phyloP scores from a whole-genome alignment of 2,113 vertebrate genomes.

The Urocolius indicus region DNA sequence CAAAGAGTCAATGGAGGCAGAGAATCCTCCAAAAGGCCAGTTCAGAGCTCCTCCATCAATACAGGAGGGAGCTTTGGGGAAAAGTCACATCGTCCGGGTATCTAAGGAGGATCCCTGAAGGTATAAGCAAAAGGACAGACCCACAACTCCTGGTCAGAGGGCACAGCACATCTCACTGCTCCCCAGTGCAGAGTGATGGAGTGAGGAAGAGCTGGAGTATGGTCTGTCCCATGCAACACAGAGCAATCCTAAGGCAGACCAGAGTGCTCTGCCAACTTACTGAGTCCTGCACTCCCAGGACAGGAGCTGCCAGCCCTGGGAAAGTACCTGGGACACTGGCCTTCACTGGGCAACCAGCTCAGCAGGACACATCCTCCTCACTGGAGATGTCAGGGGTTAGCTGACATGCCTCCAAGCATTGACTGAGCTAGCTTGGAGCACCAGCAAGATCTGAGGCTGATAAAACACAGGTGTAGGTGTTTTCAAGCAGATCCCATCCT shows the following conservation, averaged over 20 bases:
- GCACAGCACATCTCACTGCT: accelerated
- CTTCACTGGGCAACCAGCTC: accelerated
- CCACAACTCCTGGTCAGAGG: background rate
- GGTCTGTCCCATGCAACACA: accelerated
- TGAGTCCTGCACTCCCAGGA: accelerated
- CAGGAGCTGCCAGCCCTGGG: background rate
- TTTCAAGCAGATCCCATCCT: background rate
- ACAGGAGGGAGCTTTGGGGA: background rate
- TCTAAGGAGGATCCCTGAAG: background rate
- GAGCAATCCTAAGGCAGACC: background rate
- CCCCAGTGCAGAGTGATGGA: background rate
- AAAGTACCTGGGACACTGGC: background rate
- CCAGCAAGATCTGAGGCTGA: background rate
- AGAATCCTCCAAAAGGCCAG: accelerated
- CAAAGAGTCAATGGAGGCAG: background rate
- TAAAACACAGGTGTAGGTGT: accelerated
- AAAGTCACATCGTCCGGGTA: background rate
- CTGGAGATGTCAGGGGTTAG: background rate
- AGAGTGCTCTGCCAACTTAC: no score
- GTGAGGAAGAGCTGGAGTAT: background rate
- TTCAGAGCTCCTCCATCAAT: background rate
- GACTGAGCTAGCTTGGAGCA: background rate
- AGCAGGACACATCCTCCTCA: background rate
- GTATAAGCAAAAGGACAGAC: background rate
- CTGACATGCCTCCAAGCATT: background rate